Base-by-base conservation (phyloP, 2,113 vertebrate species). In the Microcebus griseorufus region DNA sequence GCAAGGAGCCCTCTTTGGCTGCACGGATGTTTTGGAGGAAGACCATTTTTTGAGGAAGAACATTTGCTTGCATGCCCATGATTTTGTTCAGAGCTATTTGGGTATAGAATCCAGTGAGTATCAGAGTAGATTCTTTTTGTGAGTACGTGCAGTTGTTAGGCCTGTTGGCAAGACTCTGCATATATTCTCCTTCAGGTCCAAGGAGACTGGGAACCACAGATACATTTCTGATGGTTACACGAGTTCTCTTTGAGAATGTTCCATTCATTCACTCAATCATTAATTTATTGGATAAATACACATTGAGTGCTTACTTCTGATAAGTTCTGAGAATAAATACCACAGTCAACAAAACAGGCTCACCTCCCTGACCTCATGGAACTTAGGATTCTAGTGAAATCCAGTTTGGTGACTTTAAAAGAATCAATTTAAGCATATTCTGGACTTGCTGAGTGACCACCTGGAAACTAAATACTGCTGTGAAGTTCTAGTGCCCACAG, bases 201-300 rank as follows among this genome's bases (percentile, higher is more conserved):
- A 62, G 65, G 64, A 34, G 58, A 62, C 65, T 82, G 65, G 69
- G 53, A 7, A 85, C 34, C 2, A 9, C 55, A 6, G 17, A 25
- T 64, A 4, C 72, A 42, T 95, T 89, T 93, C 62, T 83, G 80
- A 18, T 65, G 55, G 42, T 60, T 86, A 62, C 25, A 37, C 37
- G 55, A 51, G 62, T 95, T 86, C 48, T 87, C 53, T 78, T 88
- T 83, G 73, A 95, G 42, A 79, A 86, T 75, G 73, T 88, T 60
- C 20, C 48, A 75, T 64, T 88, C n/a, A 88, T 70, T 75, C 67
- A 69, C 22, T 82, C 69, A 72, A 1, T 84, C 25, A 70, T 42
- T 86, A 70, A 39, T 67, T 91, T 55, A 69, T 29, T 84, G 37
- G 75, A 16, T 58, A 69, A 76, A n/a, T 70, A 78, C 20, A n/a